Evolutionary conservation across 2,888 invertebrate genomes (phyloP), one percentile per base, ranked within the genome.

Genomic region (Ectemnius continuus): DNA sequence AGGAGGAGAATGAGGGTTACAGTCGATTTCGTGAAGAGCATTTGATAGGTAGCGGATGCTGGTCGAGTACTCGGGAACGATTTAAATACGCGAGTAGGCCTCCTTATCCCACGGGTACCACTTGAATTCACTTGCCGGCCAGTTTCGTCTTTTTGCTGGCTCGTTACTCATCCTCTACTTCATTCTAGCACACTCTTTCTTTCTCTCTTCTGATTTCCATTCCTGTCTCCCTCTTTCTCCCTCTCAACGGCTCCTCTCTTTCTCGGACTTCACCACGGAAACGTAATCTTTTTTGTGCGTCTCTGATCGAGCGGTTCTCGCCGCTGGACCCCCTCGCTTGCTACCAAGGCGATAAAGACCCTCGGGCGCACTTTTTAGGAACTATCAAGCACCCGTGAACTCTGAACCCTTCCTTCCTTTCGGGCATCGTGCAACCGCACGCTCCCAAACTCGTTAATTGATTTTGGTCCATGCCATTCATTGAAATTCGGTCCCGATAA

Each of bases 111-210:
- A 58, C 26, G 48, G 67, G 11, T 11, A 70, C 65, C 66, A 69
- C 61, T 76, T 81, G 45, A 82, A 79, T 79, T 76, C 66, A 61
- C 65, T 61, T 67, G 47, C 46, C 46, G 4, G 47, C 8, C 23
- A n/a, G 47, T 68, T 61, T 70, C 60, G 48, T 72, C 75, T 73
- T 61, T 59, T 72, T 70, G 36, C 36, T 45, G 14, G 46, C 60
- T 75, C 57, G 57, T 67, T 61, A 58, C 67, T 45, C 13, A 23
- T 23, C 56, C 36, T 47, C 60, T 57, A 48, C n/a, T 36, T 57
- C 57, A 36, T 52, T 57, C 61, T 47, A 20, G 56, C 61, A 28
- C 46, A 36, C 45, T 52, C 65, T 45, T 67, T 52, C 65, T 45
- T 67, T 47, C 63, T 18, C 45, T 13, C 48, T 68, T 76, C 72